phyloP scores from a whole-genome alignment of 2,888 invertebrate species.

The Yponomeuta plumbellus region DNA sequence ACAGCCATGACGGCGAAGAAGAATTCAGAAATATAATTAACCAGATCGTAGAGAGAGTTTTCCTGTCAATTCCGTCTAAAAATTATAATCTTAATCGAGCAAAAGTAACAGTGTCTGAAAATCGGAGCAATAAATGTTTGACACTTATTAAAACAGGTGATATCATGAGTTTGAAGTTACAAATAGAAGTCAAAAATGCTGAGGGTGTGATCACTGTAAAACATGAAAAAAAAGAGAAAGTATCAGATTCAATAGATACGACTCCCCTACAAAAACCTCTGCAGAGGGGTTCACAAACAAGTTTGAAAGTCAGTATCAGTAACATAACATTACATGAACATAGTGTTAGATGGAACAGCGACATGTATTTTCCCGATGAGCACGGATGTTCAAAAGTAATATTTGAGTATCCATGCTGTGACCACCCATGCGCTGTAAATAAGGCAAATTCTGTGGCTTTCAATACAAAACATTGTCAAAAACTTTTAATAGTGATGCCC shows the following conservation, averaged over 20 bases:
- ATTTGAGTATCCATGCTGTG: no score
- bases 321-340: no score
- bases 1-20: neutral
- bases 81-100: neutral
- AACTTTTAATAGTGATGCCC: no score
- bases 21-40: slow-evolving; percentile 1
- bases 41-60: slow-evolving; percentile 2
- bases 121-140: slow-evolving; percentile 26
- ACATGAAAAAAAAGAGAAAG: neutral
- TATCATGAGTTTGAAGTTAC: slow-evolving; percentile 34
- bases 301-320: neutral
- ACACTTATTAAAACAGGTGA: slow-evolving; percentile 37
- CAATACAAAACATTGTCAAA: no score
- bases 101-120: no score
- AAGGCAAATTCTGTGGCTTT: no score
- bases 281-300: slow-evolving; percentile 4
- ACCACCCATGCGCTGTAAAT: no score
- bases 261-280: neutral
- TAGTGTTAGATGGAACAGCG: no score
- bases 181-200: slow-evolving; percentile 19
- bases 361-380: no score
- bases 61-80: neutral
- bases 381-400: no score
- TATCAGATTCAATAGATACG: neutral
- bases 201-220: neutral